Conservation (phyloP, 2,797 vertebrate species). For the Sebastes iracundus region DNA sequence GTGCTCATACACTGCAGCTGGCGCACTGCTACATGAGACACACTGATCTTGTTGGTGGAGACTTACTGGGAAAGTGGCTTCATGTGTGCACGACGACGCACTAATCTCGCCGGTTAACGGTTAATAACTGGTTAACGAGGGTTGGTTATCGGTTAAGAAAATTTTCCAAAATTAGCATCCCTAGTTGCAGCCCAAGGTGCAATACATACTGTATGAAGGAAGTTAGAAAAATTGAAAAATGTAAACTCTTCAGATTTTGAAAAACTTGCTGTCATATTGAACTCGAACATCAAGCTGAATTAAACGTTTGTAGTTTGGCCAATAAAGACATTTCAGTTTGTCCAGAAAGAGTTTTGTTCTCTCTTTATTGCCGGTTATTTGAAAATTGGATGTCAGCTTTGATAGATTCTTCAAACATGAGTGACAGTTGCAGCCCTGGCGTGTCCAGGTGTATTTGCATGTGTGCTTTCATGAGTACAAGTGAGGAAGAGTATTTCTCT, state of each 20-base stretch:
- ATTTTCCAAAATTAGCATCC: too few relatives aligned
- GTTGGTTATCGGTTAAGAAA: too few relatives aligned
- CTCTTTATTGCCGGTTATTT: not conserved
- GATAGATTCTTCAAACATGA: constrained; percentile 34
- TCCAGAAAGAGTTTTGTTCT: not conserved
- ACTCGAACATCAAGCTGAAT: not conserved
- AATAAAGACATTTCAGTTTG: not conserved
- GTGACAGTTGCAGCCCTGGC: not conserved
- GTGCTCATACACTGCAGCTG: too few relatives aligned
- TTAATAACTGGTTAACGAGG: too few relatives aligned
- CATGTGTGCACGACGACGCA: too few relatives aligned
- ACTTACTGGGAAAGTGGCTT: too few relatives aligned
- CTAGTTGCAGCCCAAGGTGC: not conserved
- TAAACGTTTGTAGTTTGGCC: not conserved
- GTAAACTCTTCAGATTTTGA: not conserved
- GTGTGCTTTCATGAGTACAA: constrained; percentile 23
- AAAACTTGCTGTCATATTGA: not conserved
- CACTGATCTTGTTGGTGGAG: too few relatives aligned
- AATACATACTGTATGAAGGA: not conserved
- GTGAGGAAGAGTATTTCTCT: constrained; percentile 36
- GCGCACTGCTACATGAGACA: too few relatives aligned
- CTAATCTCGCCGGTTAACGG: too few relatives aligned
- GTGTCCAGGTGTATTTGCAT: constrained; percentile 7
- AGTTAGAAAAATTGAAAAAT: not conserved
- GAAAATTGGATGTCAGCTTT: not conserved